Conservation (phyloP, 2,888 invertebrate genomes). For the Axea sp. region DNA sequence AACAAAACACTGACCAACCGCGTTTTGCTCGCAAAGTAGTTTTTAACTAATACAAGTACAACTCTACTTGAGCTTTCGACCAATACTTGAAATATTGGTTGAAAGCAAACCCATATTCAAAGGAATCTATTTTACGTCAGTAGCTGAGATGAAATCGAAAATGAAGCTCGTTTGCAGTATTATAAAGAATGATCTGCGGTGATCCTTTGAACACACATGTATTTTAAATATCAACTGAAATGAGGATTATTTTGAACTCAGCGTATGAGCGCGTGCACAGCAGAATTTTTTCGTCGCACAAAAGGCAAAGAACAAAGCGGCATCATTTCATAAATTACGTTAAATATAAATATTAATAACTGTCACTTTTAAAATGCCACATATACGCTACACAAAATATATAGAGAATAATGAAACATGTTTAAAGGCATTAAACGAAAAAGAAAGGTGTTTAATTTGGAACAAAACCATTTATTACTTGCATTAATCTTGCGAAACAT, state of each 20-base stretch:
- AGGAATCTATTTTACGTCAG: slow-evolving; percentile 14
- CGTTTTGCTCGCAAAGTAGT: slow-evolving; percentile 17
- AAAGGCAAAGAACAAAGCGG: too few relatives aligned
- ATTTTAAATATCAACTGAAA: slow-evolving; percentile 3
- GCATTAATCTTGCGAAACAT: too few relatives aligned
- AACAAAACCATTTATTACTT: too few relatives aligned
- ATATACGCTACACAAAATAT: too few relatives aligned
- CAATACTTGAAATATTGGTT: neutral
- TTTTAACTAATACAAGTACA: slow-evolving; percentile 24
- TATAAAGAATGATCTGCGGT: slow-evolving; percentile 6
- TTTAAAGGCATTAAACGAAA: too few relatives aligned
- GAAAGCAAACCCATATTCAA: slow-evolving; percentile 22
- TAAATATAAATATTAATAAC: too few relatives aligned
- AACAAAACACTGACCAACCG: slow-evolving; percentile 6
- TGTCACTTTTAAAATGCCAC: too few relatives aligned
- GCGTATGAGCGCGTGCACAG: too few relatives aligned
- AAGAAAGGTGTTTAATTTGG: too few relatives aligned
- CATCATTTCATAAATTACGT: too few relatives aligned
- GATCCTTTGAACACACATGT: slow-evolving; percentile 4
- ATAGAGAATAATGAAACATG: too few relatives aligned
- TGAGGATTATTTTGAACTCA: slow-evolving; percentile 4
- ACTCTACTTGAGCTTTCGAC: slow-evolving; percentile 4
- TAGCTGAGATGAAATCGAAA: slow-evolving; percentile 12
- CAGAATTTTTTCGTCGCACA: too few relatives aligned
- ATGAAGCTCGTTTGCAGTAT: slow-evolving; percentile 4